phyloP scores from a whole-genome alignment of 2,797 vertebrate species.

The Eupleurogrammus muticus region DNA sequence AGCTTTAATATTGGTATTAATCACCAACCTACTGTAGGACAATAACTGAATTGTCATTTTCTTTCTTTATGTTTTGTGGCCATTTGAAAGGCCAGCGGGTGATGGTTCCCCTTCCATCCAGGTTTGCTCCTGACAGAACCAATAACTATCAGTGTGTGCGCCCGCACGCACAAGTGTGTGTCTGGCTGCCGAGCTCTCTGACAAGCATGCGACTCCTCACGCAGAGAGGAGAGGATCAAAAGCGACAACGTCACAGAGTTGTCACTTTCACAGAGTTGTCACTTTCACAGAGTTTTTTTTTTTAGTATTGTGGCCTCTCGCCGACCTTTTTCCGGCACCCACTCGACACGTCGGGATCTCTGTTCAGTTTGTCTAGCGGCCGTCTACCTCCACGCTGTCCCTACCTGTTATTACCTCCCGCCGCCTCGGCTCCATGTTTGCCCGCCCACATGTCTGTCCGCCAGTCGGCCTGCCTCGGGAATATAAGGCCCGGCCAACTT shows the following conservation, averaged over 20 bases:
- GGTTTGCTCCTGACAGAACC: conserved; percentile 41
- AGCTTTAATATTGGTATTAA: conserved; percentile 7
- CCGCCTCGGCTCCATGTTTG: conserved; percentile 38
- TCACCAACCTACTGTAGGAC: background rate
- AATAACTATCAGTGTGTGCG: conserved; percentile 8
- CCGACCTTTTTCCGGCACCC: conserved; percentile 40
- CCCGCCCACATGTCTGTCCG: conserved; percentile 28
- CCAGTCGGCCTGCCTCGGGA: conserved; percentile 33
- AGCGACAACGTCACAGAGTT: conserved; percentile 63
- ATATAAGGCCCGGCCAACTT: conserved; percentile 60
- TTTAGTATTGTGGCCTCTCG: conserved; percentile 30
- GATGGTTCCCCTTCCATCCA: conserved; percentile 6
- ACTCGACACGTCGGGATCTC: conserved; percentile 26
- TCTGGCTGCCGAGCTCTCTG: conserved; percentile 51
- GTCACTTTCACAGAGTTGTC: conserved; percentile 46
- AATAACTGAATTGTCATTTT: conserved; percentile 7
- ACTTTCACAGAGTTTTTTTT: conserved; percentile 8
- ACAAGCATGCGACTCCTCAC: conserved; percentile 45
- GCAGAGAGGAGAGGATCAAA: conserved; percentile 51
- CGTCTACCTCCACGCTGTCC: conserved; percentile 20
- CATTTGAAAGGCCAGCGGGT: conserved; percentile 3
- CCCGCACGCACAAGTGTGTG: conserved; percentile 30
- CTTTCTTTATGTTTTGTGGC: background rate
- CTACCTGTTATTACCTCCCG: conserved; percentile 37
- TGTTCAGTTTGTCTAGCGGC: background rate